These are phyloP conservation scores for Stenopsyche tienmushanensis DNA, from an alignment of 1,140 invertebrate genomes.

Conservation along the genomic window DNA sequence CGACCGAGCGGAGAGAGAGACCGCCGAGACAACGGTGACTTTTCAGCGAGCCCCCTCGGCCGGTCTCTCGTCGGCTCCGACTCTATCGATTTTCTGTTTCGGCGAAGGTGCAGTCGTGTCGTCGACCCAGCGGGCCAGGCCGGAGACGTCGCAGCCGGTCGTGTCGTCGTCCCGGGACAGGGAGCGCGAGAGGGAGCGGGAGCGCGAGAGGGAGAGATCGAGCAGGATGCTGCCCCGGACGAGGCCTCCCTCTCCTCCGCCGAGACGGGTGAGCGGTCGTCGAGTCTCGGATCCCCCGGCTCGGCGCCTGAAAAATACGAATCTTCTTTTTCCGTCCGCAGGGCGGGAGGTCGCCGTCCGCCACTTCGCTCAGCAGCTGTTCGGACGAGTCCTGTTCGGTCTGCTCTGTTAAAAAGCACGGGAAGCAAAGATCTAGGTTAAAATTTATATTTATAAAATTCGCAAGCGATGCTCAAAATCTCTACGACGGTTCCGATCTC, in stretches of 20 bases:
- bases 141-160: constrained; percentile 44
- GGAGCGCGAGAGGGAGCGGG: constrained; percentile 6
- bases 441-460: too few relatives aligned
- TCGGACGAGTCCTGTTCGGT: constrained; percentile 80
- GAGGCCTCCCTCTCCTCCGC: constrained; percentile 48
- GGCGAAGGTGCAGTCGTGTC: constrained; percentile 19
- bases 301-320: too few relatives aligned
- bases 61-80: constrained; percentile 6
- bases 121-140: constrained; percentile 44
- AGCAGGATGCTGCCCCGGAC: constrained; percentile 37
- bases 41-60: constrained; percentile 43
- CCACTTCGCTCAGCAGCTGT: constrained; percentile 75
- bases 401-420: constrained; percentile 57
- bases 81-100: background rate
- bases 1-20: constrained; percentile 35
- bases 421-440: constrained; percentile 37
- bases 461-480: too few relatives aligned
- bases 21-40: constrained; percentile 42
- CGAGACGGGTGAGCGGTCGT: constrained; percentile 43
- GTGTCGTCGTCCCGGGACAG: constrained; percentile 42
- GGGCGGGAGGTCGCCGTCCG: constrained; percentile 54
- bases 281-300: too few relatives aligned
- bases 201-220: constrained; percentile 13
- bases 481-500: background rate
- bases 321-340: constrained; percentile 15